Conservation (phyloP, 2,888 invertebrate genomes). For the Galeruca laticollis region DNA sequence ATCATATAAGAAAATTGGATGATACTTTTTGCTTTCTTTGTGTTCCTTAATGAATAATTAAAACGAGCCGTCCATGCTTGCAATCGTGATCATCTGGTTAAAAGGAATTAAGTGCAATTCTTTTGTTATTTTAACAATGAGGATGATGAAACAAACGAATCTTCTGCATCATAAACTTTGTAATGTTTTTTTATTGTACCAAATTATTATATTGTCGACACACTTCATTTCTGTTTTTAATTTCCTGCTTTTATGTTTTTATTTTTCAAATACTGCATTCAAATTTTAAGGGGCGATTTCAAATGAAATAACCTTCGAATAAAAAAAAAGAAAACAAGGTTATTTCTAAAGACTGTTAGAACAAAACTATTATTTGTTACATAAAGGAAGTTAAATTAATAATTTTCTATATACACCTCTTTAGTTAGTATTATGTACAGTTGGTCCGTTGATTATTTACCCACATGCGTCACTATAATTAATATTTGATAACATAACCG, state of each 20-base stretch:
- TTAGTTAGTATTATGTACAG: too few species aligned
- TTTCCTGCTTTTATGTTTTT: neutral
- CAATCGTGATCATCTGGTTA: neutral
- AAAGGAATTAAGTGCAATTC: neutral
- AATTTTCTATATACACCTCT: too few species aligned
- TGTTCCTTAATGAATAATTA: neutral
- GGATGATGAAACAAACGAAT: conserved; percentile 17
- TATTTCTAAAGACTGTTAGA: too few species aligned
- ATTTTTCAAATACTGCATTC: neutral
- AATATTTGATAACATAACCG: too few species aligned
- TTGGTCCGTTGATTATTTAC: too few species aligned
- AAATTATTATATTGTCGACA: neutral
- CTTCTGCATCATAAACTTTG: conserved; percentile 14
- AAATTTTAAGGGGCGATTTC: neutral
- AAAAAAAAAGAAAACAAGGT: too few species aligned
- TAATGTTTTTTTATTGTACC: conserved; percentile 3
- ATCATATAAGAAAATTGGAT: too few species aligned
- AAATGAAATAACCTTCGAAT: too few species aligned
- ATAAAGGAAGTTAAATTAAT: too few species aligned
- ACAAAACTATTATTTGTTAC: too few species aligned
- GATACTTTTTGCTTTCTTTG: neutral
- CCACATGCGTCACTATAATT: too few species aligned
- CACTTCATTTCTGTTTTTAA: neutral
- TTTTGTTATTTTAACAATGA: neutral
- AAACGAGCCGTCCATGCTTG: neutral